phyloP scores from a whole-genome alignment of 2,113 vertebrate genomes.

The Crocuta crocuta region DNA sequence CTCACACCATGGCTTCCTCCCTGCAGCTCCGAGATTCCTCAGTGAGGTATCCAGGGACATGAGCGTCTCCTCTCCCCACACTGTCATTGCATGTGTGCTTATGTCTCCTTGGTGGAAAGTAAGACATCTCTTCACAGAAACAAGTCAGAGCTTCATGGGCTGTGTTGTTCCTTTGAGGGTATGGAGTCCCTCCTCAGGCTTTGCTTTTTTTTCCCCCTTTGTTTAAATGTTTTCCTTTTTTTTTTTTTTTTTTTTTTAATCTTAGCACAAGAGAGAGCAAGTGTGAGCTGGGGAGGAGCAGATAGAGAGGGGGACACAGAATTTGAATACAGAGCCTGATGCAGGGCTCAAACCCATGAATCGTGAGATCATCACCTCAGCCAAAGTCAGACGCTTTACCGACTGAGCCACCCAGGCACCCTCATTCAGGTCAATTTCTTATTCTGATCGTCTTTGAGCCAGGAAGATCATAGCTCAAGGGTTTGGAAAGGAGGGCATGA shows the following conservation, averaged over 20 bases:
- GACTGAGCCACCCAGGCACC: neutral
- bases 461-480: neutral
- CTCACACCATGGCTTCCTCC: neutral
- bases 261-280: too few species aligned
- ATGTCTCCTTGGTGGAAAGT: neutral
- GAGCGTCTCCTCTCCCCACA: neutral
- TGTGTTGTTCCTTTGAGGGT: too few species aligned
- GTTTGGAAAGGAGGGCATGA: neutral
- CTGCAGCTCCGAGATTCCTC: neutral
- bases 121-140: neutral
- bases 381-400: too few species aligned
- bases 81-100: too few species aligned
- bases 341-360: too few species aligned
- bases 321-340: too few species aligned
- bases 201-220: neutral
- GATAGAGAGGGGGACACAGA: too few species aligned
- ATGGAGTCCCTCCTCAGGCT: neutral
- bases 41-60: accelerated
- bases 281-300: too few species aligned
- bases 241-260: too few species aligned
- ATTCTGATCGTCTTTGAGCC: neutral
- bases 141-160: neutral
- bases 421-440: neutral
- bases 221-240: too few species aligned
- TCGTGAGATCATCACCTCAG: too few species aligned